Conservation (phyloP, 2,113 vertebrate genomes). For the Pachyramphus minor region DNA sequence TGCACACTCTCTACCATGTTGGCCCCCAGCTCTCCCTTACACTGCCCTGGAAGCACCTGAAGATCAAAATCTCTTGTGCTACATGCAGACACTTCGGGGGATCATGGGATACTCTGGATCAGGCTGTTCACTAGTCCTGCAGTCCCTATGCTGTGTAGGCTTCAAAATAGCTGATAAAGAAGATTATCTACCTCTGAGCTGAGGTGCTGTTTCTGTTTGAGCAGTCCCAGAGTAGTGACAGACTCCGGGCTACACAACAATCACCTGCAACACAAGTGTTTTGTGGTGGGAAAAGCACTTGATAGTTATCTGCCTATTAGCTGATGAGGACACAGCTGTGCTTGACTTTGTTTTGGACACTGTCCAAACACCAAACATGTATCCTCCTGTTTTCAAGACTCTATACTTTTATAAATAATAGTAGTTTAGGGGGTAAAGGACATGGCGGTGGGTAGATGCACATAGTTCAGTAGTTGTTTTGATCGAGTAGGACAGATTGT, state of each 20-base stretch:
- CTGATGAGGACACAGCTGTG: neutral
- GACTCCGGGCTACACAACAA: fast-evolving
- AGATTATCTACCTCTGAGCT: neutral
- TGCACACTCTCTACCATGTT: fast-evolving
- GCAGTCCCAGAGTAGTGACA: neutral
- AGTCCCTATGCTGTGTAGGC: neutral
- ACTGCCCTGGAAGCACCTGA: neutral
- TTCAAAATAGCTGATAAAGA: neutral
- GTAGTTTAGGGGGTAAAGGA: fast-evolving
- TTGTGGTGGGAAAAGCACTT: neutral
- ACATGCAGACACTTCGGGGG: fast-evolving
- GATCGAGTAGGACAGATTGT: neutral
- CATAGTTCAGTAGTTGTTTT: neutral
- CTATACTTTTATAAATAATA: neutral
- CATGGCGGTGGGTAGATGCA: neutral
- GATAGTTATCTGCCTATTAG: neutral
- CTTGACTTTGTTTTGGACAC: fast-evolving
- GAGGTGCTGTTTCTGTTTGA: neutral
- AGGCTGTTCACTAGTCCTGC: neutral
- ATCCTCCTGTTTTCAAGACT: neutral
- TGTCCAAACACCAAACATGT: neutral
- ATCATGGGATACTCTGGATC: neutral
- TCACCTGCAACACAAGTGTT: neutral
- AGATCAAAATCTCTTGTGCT: neutral
- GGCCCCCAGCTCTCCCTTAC: neutral